Conservation (phyloP, 2,797 vertebrate genomes). For the Echeneis naucrates region DNA sequence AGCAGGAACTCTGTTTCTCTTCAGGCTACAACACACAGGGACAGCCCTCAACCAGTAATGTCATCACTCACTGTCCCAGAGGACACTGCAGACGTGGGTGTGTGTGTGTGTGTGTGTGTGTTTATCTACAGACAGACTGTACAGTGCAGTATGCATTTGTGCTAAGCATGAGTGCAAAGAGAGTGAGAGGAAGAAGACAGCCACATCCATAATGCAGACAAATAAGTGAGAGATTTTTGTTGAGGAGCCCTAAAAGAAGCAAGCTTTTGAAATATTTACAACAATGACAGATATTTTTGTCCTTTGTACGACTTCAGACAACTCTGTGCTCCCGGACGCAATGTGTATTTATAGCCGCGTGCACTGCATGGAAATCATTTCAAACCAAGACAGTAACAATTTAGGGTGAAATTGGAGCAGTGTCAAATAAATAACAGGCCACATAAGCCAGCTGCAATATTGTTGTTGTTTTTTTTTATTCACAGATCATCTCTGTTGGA, state of each 20-base stretch:
- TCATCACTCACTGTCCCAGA: conserved; percentile 35
- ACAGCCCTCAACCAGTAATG: conserved; percentile 49
- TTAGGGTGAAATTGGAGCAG: too few species aligned
- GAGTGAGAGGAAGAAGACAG: neutral
- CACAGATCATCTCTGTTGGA: neutral
- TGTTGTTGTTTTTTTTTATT: conserved; percentile 46
- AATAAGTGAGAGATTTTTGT: conserved; percentile 1
- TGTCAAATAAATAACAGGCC: neutral
- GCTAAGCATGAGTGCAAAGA: conserved; percentile 1
- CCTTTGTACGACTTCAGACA: neutral
- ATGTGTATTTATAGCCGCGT: neutral
- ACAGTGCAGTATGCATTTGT: neutral
- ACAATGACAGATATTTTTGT: conserved; percentile 22
- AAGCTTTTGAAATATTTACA: conserved; percentile 45
- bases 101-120: conserved; percentile 8
- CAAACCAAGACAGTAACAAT: neutral
- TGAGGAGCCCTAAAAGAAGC: conserved; percentile 28
- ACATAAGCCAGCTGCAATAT: neutral
- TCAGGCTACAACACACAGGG: conserved; percentile 47
- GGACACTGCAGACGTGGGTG: conserved; percentile 60
- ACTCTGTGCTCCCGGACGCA: neutral
- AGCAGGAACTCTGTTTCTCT: too few species aligned
- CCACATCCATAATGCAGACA: conserved; percentile 52
- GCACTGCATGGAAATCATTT: neutral
- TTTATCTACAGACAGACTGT: neutral